Evolutionary conservation across 2,888 invertebrate species (phyloP).

Genomic region (Acrobasis suavella): DNA sequence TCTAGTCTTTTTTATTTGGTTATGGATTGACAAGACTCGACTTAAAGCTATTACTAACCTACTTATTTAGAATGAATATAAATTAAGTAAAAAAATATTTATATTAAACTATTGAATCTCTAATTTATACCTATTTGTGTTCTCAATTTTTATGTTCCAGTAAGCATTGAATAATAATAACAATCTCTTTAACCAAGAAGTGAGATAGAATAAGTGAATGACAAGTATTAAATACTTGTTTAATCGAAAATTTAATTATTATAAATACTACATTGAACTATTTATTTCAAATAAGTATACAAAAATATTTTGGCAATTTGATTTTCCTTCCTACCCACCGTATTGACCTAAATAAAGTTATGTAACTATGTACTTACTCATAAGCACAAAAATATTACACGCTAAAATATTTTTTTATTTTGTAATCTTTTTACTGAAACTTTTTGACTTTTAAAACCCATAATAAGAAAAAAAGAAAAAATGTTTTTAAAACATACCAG

Average conservation of each 20-base stretch:
- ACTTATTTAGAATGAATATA: too few relatives aligned
- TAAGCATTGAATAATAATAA: too few relatives aligned
- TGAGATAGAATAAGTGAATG: constrained; percentile 8
- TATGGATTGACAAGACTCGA: too few relatives aligned
- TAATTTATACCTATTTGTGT: too few relatives aligned
- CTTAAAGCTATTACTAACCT: too few relatives aligned
- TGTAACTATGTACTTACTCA: background rate
- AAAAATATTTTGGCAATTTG: background rate
- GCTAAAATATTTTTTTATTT: constrained; percentile 20
- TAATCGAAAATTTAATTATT: constrained; percentile 1
- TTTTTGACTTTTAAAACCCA: constrained; percentile 14
- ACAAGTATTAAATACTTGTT: constrained; percentile 15
- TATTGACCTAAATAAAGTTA: background rate
- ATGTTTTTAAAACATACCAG: constrained; percentile 28
- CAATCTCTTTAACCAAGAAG: background rate
- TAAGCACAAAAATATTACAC: constrained; percentile 17
- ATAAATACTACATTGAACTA: background rate
- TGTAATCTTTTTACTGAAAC: constrained; percentile 20
- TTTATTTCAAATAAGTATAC: background rate
- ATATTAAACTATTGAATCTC: too few relatives aligned
- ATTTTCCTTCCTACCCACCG: background rate
- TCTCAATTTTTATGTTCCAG: background rate
- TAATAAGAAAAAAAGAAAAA: constrained; percentile 22
- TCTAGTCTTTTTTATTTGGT: too few relatives aligned
- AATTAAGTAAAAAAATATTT: too few relatives aligned